Conservation (phyloP, 2,888 invertebrate species). For the Thalpophila matura region DNA sequence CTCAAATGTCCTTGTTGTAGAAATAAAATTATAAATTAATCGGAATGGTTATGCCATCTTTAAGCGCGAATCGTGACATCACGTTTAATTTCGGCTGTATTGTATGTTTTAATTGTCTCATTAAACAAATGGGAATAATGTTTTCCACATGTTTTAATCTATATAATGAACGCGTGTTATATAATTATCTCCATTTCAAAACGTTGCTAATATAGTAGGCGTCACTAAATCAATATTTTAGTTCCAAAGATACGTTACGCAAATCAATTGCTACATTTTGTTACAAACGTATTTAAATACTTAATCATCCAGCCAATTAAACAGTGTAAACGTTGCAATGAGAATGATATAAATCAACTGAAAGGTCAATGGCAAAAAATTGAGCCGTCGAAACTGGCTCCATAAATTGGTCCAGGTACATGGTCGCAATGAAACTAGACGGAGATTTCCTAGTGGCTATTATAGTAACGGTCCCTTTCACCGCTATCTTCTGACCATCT, state of each 20-base stretch:
- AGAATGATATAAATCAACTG: constrained; percentile 69
- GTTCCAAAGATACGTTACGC: constrained; percentile 44
- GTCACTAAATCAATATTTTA: constrained; percentile 50
- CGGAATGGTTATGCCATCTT: constrained; percentile 21
- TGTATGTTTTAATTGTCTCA: constrained; percentile 71
- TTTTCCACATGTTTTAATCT: constrained; percentile 69
- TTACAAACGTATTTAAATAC: constrained; percentile 55
- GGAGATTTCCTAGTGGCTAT: constrained; percentile 84
- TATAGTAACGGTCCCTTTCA: constrained; percentile 89
- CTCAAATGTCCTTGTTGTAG: not conserved
- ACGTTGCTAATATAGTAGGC: constrained; percentile 16
- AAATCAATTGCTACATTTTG: constrained; percentile 58
- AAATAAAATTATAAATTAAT: constrained; percentile 11
- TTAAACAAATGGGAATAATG: constrained; percentile 69
- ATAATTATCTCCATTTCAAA: constrained; percentile 11
- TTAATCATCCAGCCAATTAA: constrained; percentile 63
- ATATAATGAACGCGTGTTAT: constrained; percentile 49
- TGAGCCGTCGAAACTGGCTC: constrained; percentile 72
- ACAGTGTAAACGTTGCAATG: constrained; percentile 57
- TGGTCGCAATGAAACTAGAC: constrained; percentile 74
- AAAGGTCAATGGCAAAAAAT: constrained; percentile 73
- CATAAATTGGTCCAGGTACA: constrained; percentile 76
- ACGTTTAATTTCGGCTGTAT: constrained; percentile 60
- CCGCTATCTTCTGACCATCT: constrained; percentile 89
- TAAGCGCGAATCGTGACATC: constrained; percentile 54